Evolutionary conservation across 2,888 invertebrate species (phyloP), one percentile per base, ranked within the genome.

Genomic region (Liopterus haemorrhoidalis): DNA sequence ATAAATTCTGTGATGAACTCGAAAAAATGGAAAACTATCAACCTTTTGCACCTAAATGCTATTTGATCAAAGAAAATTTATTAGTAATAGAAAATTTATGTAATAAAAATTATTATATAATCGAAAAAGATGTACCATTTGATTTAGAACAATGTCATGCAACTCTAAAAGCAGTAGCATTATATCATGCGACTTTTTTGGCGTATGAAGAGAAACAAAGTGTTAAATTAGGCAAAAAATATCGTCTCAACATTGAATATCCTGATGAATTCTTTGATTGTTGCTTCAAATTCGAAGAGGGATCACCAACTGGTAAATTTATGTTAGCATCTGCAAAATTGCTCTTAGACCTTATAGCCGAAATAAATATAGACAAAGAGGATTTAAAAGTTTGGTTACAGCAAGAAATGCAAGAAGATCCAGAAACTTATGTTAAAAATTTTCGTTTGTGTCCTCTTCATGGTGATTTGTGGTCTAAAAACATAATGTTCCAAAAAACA

Each of bases 401-500:
- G 8, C 6, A 11, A 12, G 27, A 24, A 12, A 15, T 24, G 4
- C 25, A 24, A 22, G 19, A 19, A 11, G n/a, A 19, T 1, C 6
- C 37, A 21, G 22, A 21, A 6, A 24, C 22, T 19, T 8, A 32
- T 4, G 14, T 18, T 20, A 4, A 39, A 4, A 45, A 19, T 15
- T 45, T 25, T 20, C 38, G 45, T 15, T 19, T 31, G 11, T 24
- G 22, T 6, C 32, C 25, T 16, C 31, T 2, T 8, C 41, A 41
- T 18, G 41, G 41, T n/a, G 41, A 41, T 16, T 24, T 41, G 12
- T 41, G 41, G 41, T 21, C 41, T 3, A 41, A 41, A n/a, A 41
- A 41, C 14, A 41, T 41, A 2, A 41, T 41, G 41, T 41, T 41
- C 15, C 20, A 30, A 15, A 31, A 41, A 18, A 27, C n/a, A 3